Evolutionary conservation across 2,888 invertebrate genomes (phyloP), one percentile per base, ranked within the genome.

Genomic region (Plagodis pulveraria): DNA sequence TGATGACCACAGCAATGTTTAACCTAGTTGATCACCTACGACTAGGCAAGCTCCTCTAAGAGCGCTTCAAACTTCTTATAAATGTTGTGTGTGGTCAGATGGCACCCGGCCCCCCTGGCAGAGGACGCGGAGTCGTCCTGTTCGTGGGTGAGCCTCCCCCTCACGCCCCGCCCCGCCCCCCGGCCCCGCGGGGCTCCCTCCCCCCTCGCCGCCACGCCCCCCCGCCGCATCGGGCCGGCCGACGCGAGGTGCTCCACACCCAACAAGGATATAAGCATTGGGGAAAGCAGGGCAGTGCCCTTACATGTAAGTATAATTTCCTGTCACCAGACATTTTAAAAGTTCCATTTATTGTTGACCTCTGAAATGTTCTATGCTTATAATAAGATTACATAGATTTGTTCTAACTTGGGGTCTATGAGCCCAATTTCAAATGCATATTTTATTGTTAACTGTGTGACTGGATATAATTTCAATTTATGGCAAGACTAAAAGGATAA

Each of bases 221-320:
- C 69, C 0, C 73, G 0, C 48, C 44, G 65, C 5, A 71, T 63
- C 75, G 72, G 32, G 55, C 8, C 54, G 61, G 6, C 2, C 6
- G 9, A 56, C 66, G 0, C 62, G 73, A 7, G 40, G 1, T 81
- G 78, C 66, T 87, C 86, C 69, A 89, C 90, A 42, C 88, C 90
- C 41, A 76, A 77, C 49, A 73, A 70, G 56, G 77, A 79, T 12
- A n/a, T 48, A 0, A 10, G 38, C 2, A 56, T 69, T 6, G 80
- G 60, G n/a, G 80, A 5, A 62, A 70, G 32, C 12, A 50, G 74
- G 9, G 72, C 65, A 0, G 73, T 84, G 43, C 78, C 89, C 0
- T 46, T 90, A 35, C 89, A 90, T 84, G 89, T 88, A 49, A 60
- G 42, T 38, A 10, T 6, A n/a, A n/a, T 41, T 32, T 12, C 41